A percentile compares a stretch with the other conserved stretches of the same genome.
Conservation (phyloP, 1,140 invertebrate species). For the Zelostemma sp. region DNA sequence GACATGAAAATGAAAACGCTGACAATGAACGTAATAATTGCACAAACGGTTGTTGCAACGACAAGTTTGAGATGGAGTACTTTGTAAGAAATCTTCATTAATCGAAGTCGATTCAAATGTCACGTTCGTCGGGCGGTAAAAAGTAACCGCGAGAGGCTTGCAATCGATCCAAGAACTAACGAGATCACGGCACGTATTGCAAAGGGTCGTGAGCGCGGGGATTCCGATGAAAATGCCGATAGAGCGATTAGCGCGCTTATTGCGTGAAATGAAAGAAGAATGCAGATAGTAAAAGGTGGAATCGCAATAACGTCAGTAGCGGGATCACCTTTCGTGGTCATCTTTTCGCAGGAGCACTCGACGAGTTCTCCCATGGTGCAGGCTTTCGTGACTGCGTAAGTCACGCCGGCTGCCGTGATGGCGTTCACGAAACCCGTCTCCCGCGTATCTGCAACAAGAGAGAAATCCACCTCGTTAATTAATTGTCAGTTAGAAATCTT, state of each 20-base stretch:
- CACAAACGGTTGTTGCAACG: slow-evolving; percentile 25
- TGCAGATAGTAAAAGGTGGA: slow-evolving; percentile 36
- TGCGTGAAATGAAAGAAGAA: slow-evolving; percentile 7
- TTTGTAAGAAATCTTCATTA: slow-evolving; percentile 8
- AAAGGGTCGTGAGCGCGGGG: not conserved
- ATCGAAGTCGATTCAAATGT: slow-evolving; percentile 3
- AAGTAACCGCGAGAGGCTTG: not conserved
- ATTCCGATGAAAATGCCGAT: slow-evolving; percentile 6
- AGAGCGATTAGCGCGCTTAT: slow-evolving; percentile 2
- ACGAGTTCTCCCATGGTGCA: slow-evolving; percentile 89
- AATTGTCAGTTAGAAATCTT: slow-evolving; percentile 44
- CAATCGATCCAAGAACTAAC: not conserved
- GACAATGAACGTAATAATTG: not conserved
- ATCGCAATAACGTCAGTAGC: slow-evolving; percentile 8
- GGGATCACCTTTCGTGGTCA: slow-evolving; percentile 61
- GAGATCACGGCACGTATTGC: slow-evolving; percentile 1
- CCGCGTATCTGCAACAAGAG: slow-evolving; percentile 82
- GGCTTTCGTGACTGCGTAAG: slow-evolving; percentile 88
- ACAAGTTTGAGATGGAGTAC: not conserved
- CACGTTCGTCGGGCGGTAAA: not conserved
- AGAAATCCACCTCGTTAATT: slow-evolving; percentile 53
- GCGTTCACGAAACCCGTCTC: slow-evolving; percentile 95
- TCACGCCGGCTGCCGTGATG: slow-evolving; percentile 92
- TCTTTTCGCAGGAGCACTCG: slow-evolving; percentile 90
- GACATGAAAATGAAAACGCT: not conserved